Conservation (phyloP, 2,888 invertebrate species). For the Xestia xanthographa region DNA sequence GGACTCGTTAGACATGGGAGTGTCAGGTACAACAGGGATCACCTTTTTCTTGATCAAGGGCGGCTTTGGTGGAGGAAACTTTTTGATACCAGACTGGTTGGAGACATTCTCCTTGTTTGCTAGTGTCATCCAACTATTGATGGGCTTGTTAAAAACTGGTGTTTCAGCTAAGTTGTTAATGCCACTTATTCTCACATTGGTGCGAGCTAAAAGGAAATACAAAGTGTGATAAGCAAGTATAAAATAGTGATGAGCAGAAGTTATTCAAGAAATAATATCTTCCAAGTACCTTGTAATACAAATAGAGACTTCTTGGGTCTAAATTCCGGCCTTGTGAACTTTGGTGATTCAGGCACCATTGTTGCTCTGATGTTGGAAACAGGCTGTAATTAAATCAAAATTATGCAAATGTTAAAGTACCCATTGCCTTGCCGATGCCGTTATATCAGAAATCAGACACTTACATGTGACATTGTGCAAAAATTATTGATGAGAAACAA, state of each 20-base stretch:
- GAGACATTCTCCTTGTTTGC: conserved; percentile 81
- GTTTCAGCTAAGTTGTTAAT: conserved; percentile 82
- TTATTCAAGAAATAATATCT: not conserved
- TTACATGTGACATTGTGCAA: not conserved
- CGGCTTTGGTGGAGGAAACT: conserved; percentile 31
- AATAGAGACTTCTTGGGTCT: conserved; percentile 77
- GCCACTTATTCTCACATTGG: conserved; percentile 82
- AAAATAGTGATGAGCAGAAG: not conserved
- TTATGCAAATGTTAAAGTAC: no score
- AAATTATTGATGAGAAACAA: not conserved
- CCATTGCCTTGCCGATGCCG: not conserved
- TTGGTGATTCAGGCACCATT: conserved; percentile 75
- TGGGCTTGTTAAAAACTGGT: conserved; percentile 73
- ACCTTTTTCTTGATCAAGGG: conserved; percentile 29
- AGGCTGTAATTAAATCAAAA: conserved; percentile 69
- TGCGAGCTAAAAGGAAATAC: conserved; percentile 69
- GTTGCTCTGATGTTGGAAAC: conserved; percentile 70
- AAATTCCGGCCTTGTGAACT: conserved; percentile 78
- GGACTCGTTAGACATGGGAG: conserved; percentile 80
- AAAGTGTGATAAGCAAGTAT: not conserved
- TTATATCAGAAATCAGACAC: not conserved
- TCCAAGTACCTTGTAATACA: conserved; percentile 72
- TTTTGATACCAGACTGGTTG: conserved; percentile 46
- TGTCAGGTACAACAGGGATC: conserved; percentile 71
- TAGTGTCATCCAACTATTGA: conserved; percentile 70